phyloP scores from a whole-genome alignment of 92 coral and sea anemone species.

The Isaurus tuberculatus region DNA sequence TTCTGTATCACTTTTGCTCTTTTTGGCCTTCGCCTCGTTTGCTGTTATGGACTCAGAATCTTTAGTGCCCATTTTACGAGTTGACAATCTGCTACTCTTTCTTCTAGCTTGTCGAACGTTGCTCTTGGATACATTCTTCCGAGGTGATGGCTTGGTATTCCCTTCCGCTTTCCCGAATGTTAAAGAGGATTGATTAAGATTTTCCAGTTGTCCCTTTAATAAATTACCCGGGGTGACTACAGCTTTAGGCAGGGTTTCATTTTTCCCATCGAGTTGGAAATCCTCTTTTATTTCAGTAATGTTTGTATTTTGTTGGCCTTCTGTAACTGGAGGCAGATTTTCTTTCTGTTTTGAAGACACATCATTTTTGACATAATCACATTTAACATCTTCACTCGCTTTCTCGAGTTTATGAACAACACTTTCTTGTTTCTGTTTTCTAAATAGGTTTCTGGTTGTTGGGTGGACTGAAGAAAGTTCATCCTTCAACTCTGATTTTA shows the following conservation, averaged over 20 bases:
- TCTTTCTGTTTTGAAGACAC: too few relatives aligned
- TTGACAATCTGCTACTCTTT: conserved; percentile 28
- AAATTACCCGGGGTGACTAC: too few relatives aligned
- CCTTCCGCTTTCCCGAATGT: background rate
- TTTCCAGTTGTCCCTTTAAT: background rate
- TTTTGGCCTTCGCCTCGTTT: conserved; percentile 6
- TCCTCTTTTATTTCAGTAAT: background rate
- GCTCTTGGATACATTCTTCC: conserved; percentile 9
- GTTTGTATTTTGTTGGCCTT: background rate
- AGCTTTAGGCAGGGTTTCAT: background rate
- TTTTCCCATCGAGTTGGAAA: background rate
- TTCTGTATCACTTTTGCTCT: background rate
- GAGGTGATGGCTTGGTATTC: background rate
- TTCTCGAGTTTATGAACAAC: background rate
- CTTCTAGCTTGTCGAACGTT: conserved; percentile 34
- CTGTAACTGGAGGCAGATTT: background rate
- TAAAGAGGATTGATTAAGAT: background rate
- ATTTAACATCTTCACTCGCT: background rate
- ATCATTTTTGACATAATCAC: background rate
- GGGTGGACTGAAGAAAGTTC: background rate
- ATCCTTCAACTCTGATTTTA: background rate
- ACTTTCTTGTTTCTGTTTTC: background rate
- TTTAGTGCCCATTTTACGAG: background rate
- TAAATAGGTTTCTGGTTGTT: conserved; percentile 26
- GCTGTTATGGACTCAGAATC: background rate